Percentiles rank a stretch among this genome's conserved stretches.
These are phyloP conservation scores for Melieria omissa DNA, from an alignment of 2,888 invertebrate species.

Conservation along the genomic window DNA sequence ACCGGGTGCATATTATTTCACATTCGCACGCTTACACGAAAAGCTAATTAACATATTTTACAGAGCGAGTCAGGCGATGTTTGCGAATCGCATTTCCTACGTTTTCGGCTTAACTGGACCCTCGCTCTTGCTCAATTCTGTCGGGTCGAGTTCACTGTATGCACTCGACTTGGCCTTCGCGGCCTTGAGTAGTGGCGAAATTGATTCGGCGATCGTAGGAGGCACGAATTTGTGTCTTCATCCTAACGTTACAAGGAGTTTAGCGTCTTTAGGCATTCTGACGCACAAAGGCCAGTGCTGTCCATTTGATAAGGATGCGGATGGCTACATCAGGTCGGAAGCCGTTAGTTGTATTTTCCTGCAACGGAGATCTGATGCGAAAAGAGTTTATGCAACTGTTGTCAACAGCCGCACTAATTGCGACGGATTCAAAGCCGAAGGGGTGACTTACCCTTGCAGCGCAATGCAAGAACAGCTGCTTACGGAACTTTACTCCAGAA, in stretches of 20 bases:
- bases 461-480: slow-evolving; percentile 73
- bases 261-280: slow-evolving; percentile 80
- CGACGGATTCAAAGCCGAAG: slow-evolving; percentile 80
- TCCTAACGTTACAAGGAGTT: slow-evolving; percentile 88
- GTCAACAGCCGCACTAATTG: slow-evolving; percentile 84
- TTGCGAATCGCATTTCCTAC: slow-evolving; percentile 92
- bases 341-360: slow-evolving; percentile 77
- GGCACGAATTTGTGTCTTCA: slow-evolving; percentile 87
- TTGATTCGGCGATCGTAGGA: slow-evolving; percentile 90
- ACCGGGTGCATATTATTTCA: neutral
- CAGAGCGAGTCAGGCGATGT: slow-evolving; percentile 81
- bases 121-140: slow-evolving; percentile 88
- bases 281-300: slow-evolving; percentile 89
- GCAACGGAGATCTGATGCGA: slow-evolving; percentile 77
- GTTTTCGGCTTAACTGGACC: slow-evolving; percentile 89
- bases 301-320: slow-evolving; percentile 86
- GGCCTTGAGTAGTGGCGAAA: slow-evolving; percentile 80
- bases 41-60: slow-evolving; percentile 55
- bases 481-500: slow-evolving; percentile 75
- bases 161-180: slow-evolving; percentile 85
- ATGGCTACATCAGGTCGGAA: slow-evolving; percentile 87
- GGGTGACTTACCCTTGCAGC: slow-evolving; percentile 76
- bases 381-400: slow-evolving; percentile 75
- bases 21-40: neutral
- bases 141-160: slow-evolving; percentile 92